Conservation (phyloP, 2,113 vertebrate genomes). For the Corvus moneduloides region DNA sequence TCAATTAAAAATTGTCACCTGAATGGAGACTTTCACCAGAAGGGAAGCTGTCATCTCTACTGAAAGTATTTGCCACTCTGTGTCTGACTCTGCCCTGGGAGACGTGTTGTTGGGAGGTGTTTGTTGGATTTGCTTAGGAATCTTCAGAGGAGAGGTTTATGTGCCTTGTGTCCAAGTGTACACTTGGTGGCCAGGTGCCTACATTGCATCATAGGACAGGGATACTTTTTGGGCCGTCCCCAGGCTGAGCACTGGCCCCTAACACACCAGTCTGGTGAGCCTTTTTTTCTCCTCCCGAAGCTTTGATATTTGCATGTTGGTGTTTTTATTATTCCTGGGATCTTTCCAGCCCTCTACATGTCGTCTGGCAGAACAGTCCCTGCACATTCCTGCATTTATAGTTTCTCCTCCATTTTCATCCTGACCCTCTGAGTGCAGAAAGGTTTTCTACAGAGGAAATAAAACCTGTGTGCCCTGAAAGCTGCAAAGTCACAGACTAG, state of each 20-base stretch:
- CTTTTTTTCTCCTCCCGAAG: neutral
- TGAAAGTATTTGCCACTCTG: neutral
- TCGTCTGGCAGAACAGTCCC: neutral
- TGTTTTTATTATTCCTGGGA: neutral
- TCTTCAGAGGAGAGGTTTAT: neutral
- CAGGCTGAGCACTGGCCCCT: neutral
- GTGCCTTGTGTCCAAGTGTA: neutral
- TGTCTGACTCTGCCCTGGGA: neutral
- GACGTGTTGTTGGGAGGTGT: neutral
- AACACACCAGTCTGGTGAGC: neutral
- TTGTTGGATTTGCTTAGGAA: neutral
- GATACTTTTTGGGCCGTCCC: neutral
- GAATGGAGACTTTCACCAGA: neutral
- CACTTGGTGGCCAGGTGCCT: neutral
- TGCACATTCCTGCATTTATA: neutral
- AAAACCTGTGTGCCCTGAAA: neutral
- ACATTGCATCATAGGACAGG: rapidly evolving
- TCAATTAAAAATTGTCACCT: neutral
- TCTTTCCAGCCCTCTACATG: neutral
- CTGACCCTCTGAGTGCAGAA: neutral
- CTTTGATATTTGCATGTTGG: neutral
- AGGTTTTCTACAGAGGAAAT: neutral
- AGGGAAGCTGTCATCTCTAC: neutral
- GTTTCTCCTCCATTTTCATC: neutral
- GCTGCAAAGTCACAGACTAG: neutral